Evolutionary conservation across 2,888 invertebrate genomes (phyloP).

Genomic region (Rhagonycha fulva): DNA sequence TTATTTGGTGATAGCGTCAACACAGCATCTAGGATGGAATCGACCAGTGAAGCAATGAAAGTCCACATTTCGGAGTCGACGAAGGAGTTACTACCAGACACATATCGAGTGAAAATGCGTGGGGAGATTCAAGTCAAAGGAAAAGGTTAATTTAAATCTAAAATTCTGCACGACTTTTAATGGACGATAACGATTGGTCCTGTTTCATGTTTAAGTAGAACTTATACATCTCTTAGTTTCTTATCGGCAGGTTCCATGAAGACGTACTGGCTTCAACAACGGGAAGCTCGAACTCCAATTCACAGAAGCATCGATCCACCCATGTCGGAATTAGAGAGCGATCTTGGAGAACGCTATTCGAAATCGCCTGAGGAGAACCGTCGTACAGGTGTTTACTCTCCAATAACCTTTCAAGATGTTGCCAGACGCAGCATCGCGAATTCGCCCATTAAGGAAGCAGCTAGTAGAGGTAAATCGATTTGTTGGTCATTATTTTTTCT

Average conservation of each 20-base stretch:
- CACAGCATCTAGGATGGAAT: slow-evolving; percentile 92
- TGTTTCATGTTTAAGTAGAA: neutral
- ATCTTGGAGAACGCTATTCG: slow-evolving; percentile 32
- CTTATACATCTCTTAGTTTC: neutral
- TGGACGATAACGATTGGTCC: neutral
- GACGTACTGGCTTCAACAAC: slow-evolving; percentile 83
- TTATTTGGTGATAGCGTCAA: slow-evolving; percentile 91
- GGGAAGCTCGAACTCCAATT: slow-evolving; percentile 66
- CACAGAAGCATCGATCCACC: slow-evolving; percentile 45
- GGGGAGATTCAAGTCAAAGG: slow-evolving; percentile 90
- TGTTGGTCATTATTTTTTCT: neutral
- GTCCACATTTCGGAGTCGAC: slow-evolving; percentile 94
- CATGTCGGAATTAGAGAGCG: slow-evolving; percentile 24
- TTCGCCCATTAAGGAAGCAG: slow-evolving; percentile 66
- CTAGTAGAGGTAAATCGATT: slow-evolving; percentile 21
- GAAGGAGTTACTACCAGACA: slow-evolving; percentile 71
- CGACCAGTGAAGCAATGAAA: slow-evolving; percentile 89
- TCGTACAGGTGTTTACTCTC: slow-evolving; percentile 71
- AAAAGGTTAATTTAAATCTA: slow-evolving; percentile 64
- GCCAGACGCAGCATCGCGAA: slow-evolving; percentile 78
- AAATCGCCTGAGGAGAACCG: slow-evolving; percentile 56
- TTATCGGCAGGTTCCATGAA: slow-evolving; percentile 73
- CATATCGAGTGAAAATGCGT: slow-evolving; percentile 76
- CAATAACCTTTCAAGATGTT: slow-evolving; percentile 83
- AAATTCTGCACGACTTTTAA: neutral